Percentiles rank a stretch among this genome's conserved stretches.
Evolutionary conservation across 37 sponge, comb jelly and placozoan genomes (phyloP).

Genomic region (Hormiphora californensis): DNA sequence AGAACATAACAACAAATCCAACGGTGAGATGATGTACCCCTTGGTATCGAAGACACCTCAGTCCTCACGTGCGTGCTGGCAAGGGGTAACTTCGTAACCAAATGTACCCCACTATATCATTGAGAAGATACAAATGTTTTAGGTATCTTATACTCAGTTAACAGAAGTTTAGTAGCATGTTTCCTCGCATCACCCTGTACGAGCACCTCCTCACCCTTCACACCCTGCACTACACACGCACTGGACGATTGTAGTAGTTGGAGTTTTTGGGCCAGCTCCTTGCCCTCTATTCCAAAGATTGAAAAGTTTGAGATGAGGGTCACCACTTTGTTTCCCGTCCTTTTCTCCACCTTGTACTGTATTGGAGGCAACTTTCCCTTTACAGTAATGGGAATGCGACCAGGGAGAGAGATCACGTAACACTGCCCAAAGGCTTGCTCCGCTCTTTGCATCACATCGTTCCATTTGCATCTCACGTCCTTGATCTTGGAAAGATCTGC

Average conservation of each 20-base stretch:
- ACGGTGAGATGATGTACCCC: too few species aligned
- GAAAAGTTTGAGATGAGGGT: conserved; percentile 39
- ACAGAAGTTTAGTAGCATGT: conserved; percentile 37
- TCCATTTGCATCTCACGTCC: conserved; percentile 1
- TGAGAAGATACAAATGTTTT: background rate
- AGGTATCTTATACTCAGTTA: conserved; percentile 14
- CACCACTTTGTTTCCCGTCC: conserved; percentile 43
- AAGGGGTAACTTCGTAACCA: too few species aligned
- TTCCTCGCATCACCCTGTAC: conserved; percentile 50
- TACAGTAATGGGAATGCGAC: conserved; percentile 15
- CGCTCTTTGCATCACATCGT: conserved; percentile 32
- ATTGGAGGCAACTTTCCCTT: conserved; percentile 46
- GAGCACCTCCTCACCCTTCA: conserved; percentile 19
- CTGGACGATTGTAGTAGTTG: background rate
- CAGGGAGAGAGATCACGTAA: conserved; percentile 21
- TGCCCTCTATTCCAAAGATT: conserved; percentile 27
- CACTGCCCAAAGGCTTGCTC: conserved; percentile 24
- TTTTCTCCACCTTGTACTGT: conserved; percentile 50
- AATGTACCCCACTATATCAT: too few species aligned
- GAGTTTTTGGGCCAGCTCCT: conserved; percentile 50
- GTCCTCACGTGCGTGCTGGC: too few species aligned
- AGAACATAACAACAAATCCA: too few species aligned
- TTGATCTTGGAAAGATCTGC: background rate
- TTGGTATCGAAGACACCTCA: too few species aligned
- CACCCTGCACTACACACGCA: conserved; percentile 12